These are phyloP conservation scores for Oscheius sp. DNA, from an alignment of 2,888 invertebrate genomes.

Conservation along the genomic window DNA sequence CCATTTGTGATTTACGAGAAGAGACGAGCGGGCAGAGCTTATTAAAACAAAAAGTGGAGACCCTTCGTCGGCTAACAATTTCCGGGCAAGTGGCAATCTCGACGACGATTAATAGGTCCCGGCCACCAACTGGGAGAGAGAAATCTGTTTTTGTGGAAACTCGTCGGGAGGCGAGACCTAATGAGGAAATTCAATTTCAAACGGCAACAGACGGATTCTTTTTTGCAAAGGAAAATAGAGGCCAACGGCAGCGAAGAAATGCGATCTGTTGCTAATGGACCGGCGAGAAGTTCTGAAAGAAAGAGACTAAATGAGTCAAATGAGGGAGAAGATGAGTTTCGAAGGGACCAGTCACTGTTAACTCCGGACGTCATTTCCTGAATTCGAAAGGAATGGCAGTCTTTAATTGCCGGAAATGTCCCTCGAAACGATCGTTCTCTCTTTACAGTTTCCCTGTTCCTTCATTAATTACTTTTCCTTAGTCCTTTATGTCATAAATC, in stretches of 20 bases:
- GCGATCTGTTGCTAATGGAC: slow-evolving; percentile 28
- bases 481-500: too few relatives aligned
- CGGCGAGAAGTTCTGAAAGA: slow-evolving; percentile 24
- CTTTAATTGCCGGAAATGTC: too few relatives aligned
- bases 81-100: background rate
- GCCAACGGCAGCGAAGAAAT: slow-evolving; percentile 8
- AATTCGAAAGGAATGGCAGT: too few relatives aligned
- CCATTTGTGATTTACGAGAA: slow-evolving; percentile 9
- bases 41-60: background rate
- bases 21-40: background rate
- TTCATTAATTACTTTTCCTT: too few relatives aligned
- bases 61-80: background rate
- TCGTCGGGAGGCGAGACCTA: slow-evolving; percentile 1
- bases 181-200: slow-evolving; percentile 22
- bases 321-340: background rate
- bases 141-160: background rate
- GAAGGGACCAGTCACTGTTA: background rate
- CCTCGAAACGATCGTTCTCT: too few relatives aligned
- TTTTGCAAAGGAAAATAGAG: background rate
- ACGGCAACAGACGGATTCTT: background rate
- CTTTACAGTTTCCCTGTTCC: too few relatives aligned
- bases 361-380: too few relatives aligned
- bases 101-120: background rate
- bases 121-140: background rate
- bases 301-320: background rate